Evolutionary conservation across 2,797 vertebrate genomes (phyloP).

Genomic region (Spheniscus humboldti): DNA sequence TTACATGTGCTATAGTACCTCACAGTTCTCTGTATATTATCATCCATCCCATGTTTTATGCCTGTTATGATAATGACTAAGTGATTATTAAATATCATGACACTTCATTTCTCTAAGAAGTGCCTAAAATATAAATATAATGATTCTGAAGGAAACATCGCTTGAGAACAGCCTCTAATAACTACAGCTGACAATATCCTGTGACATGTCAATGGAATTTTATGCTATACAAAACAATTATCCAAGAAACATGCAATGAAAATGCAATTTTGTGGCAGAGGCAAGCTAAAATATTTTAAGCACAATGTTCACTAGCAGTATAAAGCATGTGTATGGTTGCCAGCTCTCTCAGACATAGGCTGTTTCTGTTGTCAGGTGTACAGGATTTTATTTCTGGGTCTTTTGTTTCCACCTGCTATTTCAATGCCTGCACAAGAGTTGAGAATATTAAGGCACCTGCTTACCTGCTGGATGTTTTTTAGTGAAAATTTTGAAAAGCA

Average conservation of each 20-base stretch:
- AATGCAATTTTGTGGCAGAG: neutral
- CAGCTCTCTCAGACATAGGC: neutral
- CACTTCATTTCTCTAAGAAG: neutral
- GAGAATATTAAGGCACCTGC: neutral
- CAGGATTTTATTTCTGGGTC: neutral
- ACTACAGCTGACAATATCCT: neutral
- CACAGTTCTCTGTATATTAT: neutral
- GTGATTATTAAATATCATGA: slow-evolving; percentile 33
- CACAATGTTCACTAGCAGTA: neutral
- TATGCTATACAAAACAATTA: neutral
- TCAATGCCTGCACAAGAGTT: neutral
- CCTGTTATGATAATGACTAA: neutral
- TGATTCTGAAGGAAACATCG: neutral
- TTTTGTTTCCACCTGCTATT: neutral
- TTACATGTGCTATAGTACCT: neutral
- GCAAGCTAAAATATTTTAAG: neutral
- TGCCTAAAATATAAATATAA: neutral
- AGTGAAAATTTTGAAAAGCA: neutral
- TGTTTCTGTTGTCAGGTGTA: neutral
- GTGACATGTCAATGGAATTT: neutral
- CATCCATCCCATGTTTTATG: neutral
- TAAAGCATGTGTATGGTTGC: fast-evolving
- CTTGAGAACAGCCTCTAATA: neutral
- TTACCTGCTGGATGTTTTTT: neutral
- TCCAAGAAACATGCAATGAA: neutral